phyloP scores from a whole-genome alignment of 1,140 invertebrate genomes.

The Acromyrmex heyeri region DNA sequence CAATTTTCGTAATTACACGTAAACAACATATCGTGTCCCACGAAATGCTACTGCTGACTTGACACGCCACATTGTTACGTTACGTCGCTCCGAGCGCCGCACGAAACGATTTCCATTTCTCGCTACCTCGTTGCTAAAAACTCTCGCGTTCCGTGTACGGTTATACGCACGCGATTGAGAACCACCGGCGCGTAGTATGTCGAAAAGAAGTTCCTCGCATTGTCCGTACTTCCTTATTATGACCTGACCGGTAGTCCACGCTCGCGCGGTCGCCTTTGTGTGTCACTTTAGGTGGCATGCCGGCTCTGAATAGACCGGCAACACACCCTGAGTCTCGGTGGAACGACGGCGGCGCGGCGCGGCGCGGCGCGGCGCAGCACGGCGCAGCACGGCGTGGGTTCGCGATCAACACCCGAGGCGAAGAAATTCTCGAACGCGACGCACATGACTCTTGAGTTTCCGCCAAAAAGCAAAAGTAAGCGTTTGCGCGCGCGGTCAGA shows the following conservation, averaged over 20 bases:
- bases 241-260: slow-evolving; percentile 72
- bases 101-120: slow-evolving; percentile 34
- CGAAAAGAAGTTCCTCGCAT: slow-evolving; percentile 72
- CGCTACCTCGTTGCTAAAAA: slow-evolving; percentile 2
- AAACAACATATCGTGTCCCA: slow-evolving; percentile 42
- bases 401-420: background rate
- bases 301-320: slow-evolving; percentile 67
- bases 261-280: slow-evolving; percentile 69
- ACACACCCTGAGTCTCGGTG: slow-evolving; percentile 46
- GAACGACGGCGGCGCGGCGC: slow-evolving; percentile 50
- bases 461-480: slow-evolving; percentile 48
- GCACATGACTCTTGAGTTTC: slow-evolving; percentile 44
- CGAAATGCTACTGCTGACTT: slow-evolving; percentile 21
- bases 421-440: slow-evolving; percentile 30
- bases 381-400: slow-evolving; percentile 44
- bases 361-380: slow-evolving; percentile 41
- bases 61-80: slow-evolving; percentile 21
- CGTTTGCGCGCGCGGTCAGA: slow-evolving; percentile 15
- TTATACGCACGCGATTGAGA: slow-evolving; percentile 57
- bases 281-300: slow-evolving; percentile 73
- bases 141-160: background rate
- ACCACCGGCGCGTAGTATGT: slow-evolving; percentile 19
- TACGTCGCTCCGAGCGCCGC: background rate
- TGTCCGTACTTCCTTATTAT: slow-evolving; percentile 76
- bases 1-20: slow-evolving; percentile 51